Evolutionary conservation across 2,797 vertebrate genomes (phyloP).

Genomic region (Tiaroga cobitis): DNA sequence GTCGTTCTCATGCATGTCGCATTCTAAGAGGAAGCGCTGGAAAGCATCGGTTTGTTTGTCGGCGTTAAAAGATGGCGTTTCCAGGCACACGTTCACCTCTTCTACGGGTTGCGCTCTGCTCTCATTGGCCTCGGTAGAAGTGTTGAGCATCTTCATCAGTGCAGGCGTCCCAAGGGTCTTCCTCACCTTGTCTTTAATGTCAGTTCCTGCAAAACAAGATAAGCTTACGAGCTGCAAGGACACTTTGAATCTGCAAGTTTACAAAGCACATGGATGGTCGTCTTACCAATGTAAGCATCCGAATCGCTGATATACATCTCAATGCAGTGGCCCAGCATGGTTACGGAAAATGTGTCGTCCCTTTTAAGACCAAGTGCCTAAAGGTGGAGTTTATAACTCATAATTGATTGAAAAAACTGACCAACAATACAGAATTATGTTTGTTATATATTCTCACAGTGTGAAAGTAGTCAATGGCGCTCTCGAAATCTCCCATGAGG

Average conservation of each 20-base stretch:
- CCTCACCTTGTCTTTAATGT: conserved; percentile 95
- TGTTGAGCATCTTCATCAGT: conserved; percentile 94
- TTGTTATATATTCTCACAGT: conserved; percentile 79
- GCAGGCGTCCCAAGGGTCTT: conserved; percentile 88
- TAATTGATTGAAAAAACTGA: neutral
- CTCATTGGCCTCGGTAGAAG: conserved; percentile 85
- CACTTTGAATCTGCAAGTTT: neutral
- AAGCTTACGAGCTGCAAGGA: neutral
- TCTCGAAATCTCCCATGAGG: conserved; percentile 98
- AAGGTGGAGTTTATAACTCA: conserved; percentile 4
- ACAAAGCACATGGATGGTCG: no score
- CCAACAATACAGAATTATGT: neutral
- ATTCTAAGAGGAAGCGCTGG: conserved; percentile 90
- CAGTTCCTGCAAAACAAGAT: conserved; percentile 83
- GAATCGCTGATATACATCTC: conserved; percentile 99
- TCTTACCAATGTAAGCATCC: conserved; percentile 95
- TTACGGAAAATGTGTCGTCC: conserved; percentile 98
- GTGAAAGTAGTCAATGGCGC: conserved; percentile 98
- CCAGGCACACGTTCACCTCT: conserved; percentile 84
- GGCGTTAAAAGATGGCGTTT: conserved; percentile 77
- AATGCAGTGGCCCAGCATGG: conserved; percentile 98
- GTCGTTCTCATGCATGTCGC: conserved; percentile 98
- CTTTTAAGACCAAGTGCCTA: conserved; percentile 97
- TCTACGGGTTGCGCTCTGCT: conserved; percentile 83
- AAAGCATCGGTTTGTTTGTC: conserved; percentile 86